Conservation (phyloP, 2,113 vertebrate species). For the Python bivittatus region DNA sequence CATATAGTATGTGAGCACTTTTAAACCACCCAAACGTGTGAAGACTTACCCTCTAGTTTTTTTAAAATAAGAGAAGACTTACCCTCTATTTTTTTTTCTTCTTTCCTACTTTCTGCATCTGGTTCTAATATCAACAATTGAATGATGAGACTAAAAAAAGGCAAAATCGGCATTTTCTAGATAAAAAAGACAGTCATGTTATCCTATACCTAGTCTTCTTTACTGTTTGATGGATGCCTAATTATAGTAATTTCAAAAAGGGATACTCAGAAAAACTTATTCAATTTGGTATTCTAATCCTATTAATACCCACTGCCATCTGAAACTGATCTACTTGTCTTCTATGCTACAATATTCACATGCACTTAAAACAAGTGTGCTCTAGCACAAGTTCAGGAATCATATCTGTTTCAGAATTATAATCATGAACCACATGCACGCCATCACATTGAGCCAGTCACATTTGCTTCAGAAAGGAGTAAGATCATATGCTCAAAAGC, state of each 20-base stretch:
- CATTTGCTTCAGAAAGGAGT: not conserved
- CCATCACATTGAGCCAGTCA: not conserved
- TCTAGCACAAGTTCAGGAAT: not conserved
- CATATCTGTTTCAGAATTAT: not conserved
- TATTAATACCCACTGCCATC: not conserved
- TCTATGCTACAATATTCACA: not conserved
- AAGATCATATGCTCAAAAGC: not conserved
- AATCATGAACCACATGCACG: not conserved
- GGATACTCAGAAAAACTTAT: not conserved
- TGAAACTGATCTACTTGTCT: not conserved
- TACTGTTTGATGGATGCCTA: not conserved
- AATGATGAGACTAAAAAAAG: not conserved
- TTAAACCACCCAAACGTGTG: conserved; percentile 33
- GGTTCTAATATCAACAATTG: conserved; percentile 25
- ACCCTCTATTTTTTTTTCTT: conserved; percentile 7
- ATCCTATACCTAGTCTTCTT: not conserved
- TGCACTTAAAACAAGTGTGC: not conserved
- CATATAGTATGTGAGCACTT: conserved; percentile 26
- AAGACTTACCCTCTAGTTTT: conserved; percentile 10
- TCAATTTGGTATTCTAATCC: not conserved
- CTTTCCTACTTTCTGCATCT: conserved; percentile 22
- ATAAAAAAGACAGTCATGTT: not conserved
- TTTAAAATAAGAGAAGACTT: too few species aligned
- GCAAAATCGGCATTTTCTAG: not conserved
- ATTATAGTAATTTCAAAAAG: not conserved